A percentile compares a stretch with the other conserved stretches of the same genome.
These are phyloP conservation scores for Scaptomyza tumidula DNA, from an alignment of 2,888 invertebrate species.

Conservation along the genomic window DNA sequence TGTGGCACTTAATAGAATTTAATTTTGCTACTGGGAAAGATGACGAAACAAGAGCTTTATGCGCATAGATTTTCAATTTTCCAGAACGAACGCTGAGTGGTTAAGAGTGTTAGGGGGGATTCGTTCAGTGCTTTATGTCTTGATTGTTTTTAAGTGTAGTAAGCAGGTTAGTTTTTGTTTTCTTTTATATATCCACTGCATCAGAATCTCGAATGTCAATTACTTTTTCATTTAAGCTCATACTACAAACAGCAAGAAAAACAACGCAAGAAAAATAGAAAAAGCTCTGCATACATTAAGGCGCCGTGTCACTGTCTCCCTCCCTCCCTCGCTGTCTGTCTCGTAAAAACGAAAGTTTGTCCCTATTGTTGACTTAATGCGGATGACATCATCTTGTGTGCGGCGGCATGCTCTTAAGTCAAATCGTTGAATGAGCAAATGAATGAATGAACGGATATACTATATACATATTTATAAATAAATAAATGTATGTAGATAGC, in stretches of 20 bases:
- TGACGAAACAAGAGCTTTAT: slow-evolving; percentile 22
- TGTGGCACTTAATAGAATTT: slow-evolving; percentile 62
- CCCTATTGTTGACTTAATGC: slow-evolving; percentile 58
- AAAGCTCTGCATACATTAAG: slow-evolving; percentile 69
- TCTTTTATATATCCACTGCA: slow-evolving; percentile 52
- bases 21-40: slow-evolving; percentile 43
- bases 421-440: slow-evolving; percentile 21
- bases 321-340: neutral
- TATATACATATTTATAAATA: slow-evolving; percentile 46
- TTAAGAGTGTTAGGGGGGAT: neutral
- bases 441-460: slow-evolving; percentile 23
- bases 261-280: slow-evolving; percentile 35
- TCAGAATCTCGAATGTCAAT: slow-evolving; percentile 77
- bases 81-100: slow-evolving; percentile 52
- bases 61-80: slow-evolving; percentile 73
- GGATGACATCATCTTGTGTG: slow-evolving; percentile 60
- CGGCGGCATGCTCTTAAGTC: slow-evolving; percentile 45
- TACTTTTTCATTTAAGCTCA: slow-evolving; percentile 50
- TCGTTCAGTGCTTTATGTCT: slow-evolving; percentile 55
- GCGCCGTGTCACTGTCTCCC: slow-evolving; percentile 23
- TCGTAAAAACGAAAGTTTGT: slow-evolving; percentile 66
- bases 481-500: neutral
- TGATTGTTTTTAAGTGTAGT: slow-evolving; percentile 69
- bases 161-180: slow-evolving; percentile 42
- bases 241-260: neutral